Percentiles rank a stretch among this genome's conserved stretches.
Evolutionary conservation across 2,113 vertebrate species (phyloP).

Genomic region (Ondatra zibethicus): DNA sequence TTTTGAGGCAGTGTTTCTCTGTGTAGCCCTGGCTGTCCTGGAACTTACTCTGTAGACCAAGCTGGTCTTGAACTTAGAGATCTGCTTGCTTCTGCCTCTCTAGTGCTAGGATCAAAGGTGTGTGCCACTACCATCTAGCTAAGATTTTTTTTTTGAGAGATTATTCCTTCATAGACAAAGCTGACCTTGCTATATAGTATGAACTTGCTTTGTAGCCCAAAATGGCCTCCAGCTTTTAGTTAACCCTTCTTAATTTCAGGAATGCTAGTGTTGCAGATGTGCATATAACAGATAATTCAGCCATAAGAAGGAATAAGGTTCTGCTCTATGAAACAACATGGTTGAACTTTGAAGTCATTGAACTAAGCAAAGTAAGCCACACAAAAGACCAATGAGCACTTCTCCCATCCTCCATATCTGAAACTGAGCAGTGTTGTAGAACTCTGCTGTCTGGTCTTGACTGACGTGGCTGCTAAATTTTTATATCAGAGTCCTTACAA

Average conservation of each 20-base stretch:
- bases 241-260: no score
- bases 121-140: no score
- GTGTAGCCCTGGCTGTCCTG: no score
- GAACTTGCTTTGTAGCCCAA: background rate
- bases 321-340: background rate
- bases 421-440: background rate
- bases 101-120: no score
- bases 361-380: background rate
- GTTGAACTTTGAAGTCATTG: background rate
- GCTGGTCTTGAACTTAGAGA: no score
- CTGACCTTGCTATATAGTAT: no score
- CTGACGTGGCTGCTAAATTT: background rate
- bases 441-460: background rate
- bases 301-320: background rate
- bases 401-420: background rate
- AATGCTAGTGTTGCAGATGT: background rate
- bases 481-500: background rate
- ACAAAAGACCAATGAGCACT: background rate
- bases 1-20: background rate
- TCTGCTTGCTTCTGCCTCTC: no score
- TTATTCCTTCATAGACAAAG: no score
- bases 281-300: background rate
- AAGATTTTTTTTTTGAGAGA: no score
- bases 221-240: background rate
- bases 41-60: no score